These are phyloP conservation scores for Upupa epops DNA, from an alignment of 2,113 vertebrate species.

Conservation along the genomic window DNA sequence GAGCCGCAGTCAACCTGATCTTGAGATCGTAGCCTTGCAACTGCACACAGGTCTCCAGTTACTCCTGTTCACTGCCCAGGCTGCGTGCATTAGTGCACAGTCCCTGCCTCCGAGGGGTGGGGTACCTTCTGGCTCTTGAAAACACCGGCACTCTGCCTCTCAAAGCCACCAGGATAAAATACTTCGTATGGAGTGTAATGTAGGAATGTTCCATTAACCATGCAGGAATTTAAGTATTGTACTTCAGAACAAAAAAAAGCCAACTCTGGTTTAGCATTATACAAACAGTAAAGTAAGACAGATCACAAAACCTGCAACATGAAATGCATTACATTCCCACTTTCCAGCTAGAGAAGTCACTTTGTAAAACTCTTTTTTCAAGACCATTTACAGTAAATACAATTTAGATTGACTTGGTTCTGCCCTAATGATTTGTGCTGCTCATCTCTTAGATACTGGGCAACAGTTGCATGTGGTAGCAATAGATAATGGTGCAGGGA, in stretches of 20 bases:
- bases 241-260: neutral
- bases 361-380: neutral
- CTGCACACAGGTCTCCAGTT: too few species aligned
- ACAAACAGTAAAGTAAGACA: neutral
- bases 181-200: neutral
- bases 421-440: neutral
- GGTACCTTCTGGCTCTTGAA: too few species aligned
- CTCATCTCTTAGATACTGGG: neutral
- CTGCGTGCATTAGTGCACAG: too few species aligned
- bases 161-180: neutral
- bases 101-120: too few species aligned
- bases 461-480: neutral
- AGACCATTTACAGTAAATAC: neutral
- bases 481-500: neutral
- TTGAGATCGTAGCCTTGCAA: too few species aligned
- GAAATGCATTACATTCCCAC: neutral
- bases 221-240: neutral
- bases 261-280: neutral
- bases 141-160: too few species aligned
- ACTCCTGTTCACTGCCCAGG: too few species aligned
- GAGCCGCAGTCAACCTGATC: too few species aligned
- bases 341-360: neutral
- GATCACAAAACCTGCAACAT: neutral
- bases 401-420: neutral
- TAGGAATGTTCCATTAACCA: neutral